phyloP scores from a whole-genome alignment of 2,113 vertebrate genomes.

The Nothobranchius kuhntae region DNA sequence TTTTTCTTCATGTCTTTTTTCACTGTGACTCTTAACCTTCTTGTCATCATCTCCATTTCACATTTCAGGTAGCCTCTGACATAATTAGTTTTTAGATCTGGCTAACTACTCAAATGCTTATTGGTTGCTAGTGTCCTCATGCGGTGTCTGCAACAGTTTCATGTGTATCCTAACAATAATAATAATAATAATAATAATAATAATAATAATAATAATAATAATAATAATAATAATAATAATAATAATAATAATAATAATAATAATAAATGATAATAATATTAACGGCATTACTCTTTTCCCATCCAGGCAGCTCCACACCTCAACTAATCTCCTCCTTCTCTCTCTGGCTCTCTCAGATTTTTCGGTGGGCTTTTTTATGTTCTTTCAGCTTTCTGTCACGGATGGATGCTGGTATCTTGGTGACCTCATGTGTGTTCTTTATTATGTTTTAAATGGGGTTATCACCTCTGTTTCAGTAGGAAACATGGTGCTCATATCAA shows the following conservation, averaged over 20 bases:
- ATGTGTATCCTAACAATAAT: background rate
- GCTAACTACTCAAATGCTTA: background rate
- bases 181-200: background rate
- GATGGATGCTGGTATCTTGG: too few relatives aligned
- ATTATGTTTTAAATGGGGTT: too few relatives aligned
- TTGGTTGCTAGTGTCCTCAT: background rate
- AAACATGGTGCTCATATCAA: too few relatives aligned
- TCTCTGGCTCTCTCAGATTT: conserved; percentile 60
- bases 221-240: background rate
- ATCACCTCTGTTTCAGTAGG: too few relatives aligned
- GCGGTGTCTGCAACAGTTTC: too few relatives aligned
- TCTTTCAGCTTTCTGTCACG: too few relatives aligned
- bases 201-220: too few relatives aligned
- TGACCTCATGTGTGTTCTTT: too few relatives aligned
- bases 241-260: too few relatives aligned
- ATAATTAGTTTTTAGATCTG: background rate
- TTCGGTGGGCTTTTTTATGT: conserved; percentile 52
- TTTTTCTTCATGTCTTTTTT: background rate
- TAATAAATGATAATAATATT: background rate
- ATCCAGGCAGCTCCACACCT: conserved; percentile 74
- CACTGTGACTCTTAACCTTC: background rate
- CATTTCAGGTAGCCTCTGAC: background rate
- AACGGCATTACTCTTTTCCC: background rate
- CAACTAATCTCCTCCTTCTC: conserved; percentile 75
- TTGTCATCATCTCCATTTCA: conserved; percentile 4